phyloP scores from a whole-genome alignment of 2,113 vertebrate species.

The Anoura caudifer region DNA sequence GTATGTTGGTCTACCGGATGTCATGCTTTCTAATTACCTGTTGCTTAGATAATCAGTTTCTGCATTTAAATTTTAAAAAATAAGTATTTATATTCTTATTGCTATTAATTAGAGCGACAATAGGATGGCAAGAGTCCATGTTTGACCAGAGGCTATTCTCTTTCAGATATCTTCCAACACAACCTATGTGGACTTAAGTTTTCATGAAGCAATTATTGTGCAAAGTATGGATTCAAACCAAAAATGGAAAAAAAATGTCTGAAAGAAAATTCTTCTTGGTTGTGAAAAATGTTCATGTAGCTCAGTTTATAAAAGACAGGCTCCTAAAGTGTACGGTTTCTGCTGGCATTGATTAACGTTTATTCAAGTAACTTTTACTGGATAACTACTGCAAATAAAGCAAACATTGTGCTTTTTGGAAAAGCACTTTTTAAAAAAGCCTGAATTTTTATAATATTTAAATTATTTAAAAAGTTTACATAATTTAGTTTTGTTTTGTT shows the following conservation, averaged over 20 bases:
- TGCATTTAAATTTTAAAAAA: background rate
- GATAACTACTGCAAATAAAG: background rate
- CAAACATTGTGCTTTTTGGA: background rate
- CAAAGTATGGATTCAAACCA: background rate
- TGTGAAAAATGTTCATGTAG: background rate
- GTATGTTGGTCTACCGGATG: background rate
- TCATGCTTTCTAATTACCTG: background rate
- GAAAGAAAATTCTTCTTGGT: background rate
- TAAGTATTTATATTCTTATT: background rate
- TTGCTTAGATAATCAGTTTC: slow-evolving; percentile 26
- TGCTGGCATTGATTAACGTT: background rate
- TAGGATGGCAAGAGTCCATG: background rate
- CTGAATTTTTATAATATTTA: background rate
- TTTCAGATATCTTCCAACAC: background rate
- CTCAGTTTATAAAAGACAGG: background rate
- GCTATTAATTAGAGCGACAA: background rate
- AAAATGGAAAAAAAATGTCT: background rate
- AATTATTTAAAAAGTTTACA: background rate
- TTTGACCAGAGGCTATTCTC: background rate
- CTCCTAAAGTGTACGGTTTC: background rate
- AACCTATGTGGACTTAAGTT: background rate
- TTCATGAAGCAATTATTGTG: background rate
- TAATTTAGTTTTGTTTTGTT: background rate
- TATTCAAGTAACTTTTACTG: background rate
- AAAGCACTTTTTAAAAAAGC: background rate